These are phyloP conservation scores for Drosophila birchii DNA, from an alignment of 2,888 invertebrate species.

Conservation along the genomic window DNA sequence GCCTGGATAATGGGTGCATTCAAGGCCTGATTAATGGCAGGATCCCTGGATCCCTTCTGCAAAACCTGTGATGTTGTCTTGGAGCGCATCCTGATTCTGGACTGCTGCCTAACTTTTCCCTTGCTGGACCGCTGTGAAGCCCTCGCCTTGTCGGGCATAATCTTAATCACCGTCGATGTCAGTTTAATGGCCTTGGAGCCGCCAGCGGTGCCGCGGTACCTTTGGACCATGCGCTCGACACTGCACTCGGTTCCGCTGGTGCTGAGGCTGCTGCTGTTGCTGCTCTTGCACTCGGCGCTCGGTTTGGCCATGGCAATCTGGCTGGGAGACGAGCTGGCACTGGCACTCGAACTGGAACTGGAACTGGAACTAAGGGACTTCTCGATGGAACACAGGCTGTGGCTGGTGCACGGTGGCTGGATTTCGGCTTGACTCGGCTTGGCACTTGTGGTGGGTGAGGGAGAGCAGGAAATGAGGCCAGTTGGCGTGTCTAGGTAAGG, in stretches of 20 bases:
- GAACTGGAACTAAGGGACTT: not conserved
- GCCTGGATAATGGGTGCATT: conserved; percentile 6
- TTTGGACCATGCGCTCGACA: not conserved
- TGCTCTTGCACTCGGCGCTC: not conserved
- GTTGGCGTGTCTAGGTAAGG: not conserved
- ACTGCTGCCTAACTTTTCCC: not conserved
- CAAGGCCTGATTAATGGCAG: not conserved
- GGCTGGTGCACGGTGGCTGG: not conserved
- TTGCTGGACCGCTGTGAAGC: no score
- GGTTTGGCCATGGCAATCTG: not conserved
- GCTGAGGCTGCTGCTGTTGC: conserved; percentile 6
- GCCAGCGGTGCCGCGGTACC: no score
- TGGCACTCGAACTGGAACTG: not conserved
- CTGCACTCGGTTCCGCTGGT: conserved; percentile 3
- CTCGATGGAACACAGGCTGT: not conserved
- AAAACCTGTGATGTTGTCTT: not conserved
- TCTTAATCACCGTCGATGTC: conserved; percentile 62
- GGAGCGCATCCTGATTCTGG: not conserved
- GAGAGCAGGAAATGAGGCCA: not conserved
- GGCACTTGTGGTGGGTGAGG: not conserved
- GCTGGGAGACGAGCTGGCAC: not conserved
- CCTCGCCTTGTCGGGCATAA: conserved; percentile 25
- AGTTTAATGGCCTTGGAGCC: conserved; percentile 54
- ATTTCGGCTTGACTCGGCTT: not conserved
- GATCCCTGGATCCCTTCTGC: not conserved